A percentile compares a stretch with the other conserved stretches of the same genome.
phyloP scores from a whole-genome alignment of 2,113 vertebrate genomes.

The Xiphophorus couchianus region DNA sequence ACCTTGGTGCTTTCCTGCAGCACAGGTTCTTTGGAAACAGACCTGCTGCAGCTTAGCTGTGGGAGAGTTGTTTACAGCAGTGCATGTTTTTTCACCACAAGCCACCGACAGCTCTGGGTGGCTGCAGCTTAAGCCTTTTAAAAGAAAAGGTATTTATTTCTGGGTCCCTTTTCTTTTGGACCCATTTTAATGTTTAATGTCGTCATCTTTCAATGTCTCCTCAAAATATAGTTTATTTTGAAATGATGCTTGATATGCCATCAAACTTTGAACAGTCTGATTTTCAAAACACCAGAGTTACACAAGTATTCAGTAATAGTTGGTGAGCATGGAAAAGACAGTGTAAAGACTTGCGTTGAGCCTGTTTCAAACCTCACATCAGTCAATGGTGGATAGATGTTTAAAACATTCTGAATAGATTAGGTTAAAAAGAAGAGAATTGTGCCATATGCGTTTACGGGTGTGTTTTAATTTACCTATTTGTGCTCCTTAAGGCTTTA shows the following conservation, averaged over 20 bases:
- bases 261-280: background rate
- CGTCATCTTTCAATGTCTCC: background rate
- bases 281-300: background rate
- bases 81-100: conserved; percentile 22
- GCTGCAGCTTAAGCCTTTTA: conserved; percentile 16
- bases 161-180: background rate
- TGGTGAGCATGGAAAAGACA: background rate
- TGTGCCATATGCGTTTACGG: background rate
- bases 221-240: background rate
- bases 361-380: too few relatives aligned
- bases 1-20: conserved; percentile 7
- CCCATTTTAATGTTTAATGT: background rate
- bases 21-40: conserved; percentile 39
- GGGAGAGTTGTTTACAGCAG: conserved; percentile 17
- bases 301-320: background rate
- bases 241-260: background rate
- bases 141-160: conserved; percentile 3
- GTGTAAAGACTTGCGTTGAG: too few relatives aligned
- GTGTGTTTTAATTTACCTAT: background rate
- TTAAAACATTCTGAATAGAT: background rate
- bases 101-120: conserved; percentile 22
- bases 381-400: too few relatives aligned
- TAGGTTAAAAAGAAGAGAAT: background rate
- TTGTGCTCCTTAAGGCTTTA: background rate
- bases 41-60: conserved; percentile 25